Evolutionary conservation across 2,113 vertebrate species (phyloP).

Genomic region (Pelmatolapia mariae): DNA sequence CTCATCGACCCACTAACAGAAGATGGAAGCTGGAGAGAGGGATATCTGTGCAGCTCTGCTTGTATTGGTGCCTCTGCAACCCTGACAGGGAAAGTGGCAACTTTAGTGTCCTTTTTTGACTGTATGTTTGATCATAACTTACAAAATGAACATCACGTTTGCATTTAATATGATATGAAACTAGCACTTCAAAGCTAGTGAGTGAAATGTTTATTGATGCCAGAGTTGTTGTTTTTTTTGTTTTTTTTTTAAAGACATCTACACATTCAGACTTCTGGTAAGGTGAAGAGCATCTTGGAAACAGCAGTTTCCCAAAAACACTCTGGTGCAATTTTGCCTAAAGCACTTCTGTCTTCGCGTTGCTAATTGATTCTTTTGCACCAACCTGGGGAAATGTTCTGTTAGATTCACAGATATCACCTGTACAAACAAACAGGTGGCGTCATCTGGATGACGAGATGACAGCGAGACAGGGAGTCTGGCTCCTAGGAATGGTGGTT

Average conservation of each 20-base stretch:
- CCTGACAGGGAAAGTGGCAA: neutral
- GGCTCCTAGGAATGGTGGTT: neutral
- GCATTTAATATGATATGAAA: neutral
- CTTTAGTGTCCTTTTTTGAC: neutral
- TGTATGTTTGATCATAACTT: neutral
- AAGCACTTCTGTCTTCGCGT: neutral
- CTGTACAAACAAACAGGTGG: constrained; percentile 37
- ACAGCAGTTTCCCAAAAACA: neutral
- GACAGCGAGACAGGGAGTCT: constrained; percentile 38
- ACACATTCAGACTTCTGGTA: neutral
- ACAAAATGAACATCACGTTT: neutral
- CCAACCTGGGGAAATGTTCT: neutral
- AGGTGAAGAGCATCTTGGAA: neutral
- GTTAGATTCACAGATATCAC: constrained; percentile 9
- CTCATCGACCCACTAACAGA: neutral
- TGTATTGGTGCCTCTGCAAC: neutral
- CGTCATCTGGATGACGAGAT: constrained; percentile 21
- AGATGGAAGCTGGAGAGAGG: fast-evolving
- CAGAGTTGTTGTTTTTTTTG: neutral
- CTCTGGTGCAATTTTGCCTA: neutral
- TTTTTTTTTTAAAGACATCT: neutral
- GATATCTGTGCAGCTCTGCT: neutral
- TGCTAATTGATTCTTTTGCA: neutral
- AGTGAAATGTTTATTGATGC: neutral
- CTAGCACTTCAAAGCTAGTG: neutral